phyloP scores from a whole-genome alignment of 2,888 invertebrate species.

The Oscheius myriophilus region DNA sequence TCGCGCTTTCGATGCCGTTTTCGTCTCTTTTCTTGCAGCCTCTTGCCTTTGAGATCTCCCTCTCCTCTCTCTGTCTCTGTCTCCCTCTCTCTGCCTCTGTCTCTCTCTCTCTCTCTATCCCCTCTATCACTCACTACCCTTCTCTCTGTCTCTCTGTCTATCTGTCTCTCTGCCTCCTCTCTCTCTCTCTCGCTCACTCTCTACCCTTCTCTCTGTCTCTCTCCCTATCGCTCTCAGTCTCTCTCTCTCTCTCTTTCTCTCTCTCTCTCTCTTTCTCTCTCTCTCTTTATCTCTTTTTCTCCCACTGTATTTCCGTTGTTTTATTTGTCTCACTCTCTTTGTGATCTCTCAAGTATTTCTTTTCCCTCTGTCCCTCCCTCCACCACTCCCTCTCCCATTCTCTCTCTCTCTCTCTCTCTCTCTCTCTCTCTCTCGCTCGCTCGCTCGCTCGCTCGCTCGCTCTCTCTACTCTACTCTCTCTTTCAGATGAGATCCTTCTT shows the following conservation, averaged over 20 bases:
- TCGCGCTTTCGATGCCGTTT: background rate
- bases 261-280: background rate
- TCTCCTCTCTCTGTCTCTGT: background rate
- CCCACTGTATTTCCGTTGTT: constrained; percentile 6
- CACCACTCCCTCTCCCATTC: background rate
- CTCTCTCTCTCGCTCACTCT: background rate
- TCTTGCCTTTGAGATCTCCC: too few species aligned
- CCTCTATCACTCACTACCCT: background rate
- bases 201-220: background rate
- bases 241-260: background rate
- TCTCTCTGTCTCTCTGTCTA: constrained; percentile 7
- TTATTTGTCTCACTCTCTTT: background rate
- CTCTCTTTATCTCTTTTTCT: constrained; percentile 4
- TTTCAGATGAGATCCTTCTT: constrained; percentile 20
- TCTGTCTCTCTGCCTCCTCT: background rate
- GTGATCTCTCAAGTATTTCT: background rate
- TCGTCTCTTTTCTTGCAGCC: background rate
- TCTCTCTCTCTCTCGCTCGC: background rate
- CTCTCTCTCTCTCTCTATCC: background rate
- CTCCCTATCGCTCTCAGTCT: background rate
- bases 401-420: too few species aligned
- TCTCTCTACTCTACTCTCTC: background rate
- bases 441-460: too few species aligned
- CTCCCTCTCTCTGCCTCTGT: too few species aligned
- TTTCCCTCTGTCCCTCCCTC: background rate